Percentiles rank a stretch among this genome's conserved stretches.
These are phyloP conservation scores for Candidula unifasciata DNA, from an alignment of 2,888 invertebrate species.

Conservation along the genomic window DNA sequence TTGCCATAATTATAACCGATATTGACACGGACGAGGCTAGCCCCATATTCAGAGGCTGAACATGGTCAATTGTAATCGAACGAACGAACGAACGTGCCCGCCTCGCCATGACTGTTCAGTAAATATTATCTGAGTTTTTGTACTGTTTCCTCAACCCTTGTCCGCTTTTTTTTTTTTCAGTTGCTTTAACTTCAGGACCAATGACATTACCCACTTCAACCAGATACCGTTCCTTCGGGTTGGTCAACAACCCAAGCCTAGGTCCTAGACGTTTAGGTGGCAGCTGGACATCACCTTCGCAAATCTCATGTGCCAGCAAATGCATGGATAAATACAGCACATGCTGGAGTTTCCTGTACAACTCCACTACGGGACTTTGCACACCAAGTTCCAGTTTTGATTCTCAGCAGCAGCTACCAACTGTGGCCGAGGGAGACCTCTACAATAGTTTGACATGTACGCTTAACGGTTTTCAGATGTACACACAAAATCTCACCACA, in stretches of 20 bases:
- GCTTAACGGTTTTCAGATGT: background rate
- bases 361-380: background rate
- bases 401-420: background rate
- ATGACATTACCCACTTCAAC: background rate
- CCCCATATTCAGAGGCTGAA: too few relatives aligned
- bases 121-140: too few relatives aligned
- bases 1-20: too few relatives aligned
- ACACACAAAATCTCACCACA: background rate
- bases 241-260: too few relatives aligned
- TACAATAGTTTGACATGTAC: background rate
- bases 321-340: background rate
- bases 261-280: background rate
- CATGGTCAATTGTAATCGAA: too few relatives aligned
- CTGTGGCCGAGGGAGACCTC: background rate
- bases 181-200: too few relatives aligned
- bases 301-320: background rate
- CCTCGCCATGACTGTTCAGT: too few relatives aligned
- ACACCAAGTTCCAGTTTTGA: background rate
- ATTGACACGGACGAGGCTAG: too few relatives aligned
- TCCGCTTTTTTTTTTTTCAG: too few relatives aligned
- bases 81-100: too few relatives aligned
- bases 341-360: constrained; percentile 3
- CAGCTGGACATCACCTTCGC: background rate
- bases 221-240: background rate
- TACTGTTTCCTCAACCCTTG: too few relatives aligned